A percentile compares a stretch with the other conserved stretches of the same genome.
Evolutionary conservation across 2,797 vertebrate species (phyloP).

Genomic region (Enteromius anoplus): DNA sequence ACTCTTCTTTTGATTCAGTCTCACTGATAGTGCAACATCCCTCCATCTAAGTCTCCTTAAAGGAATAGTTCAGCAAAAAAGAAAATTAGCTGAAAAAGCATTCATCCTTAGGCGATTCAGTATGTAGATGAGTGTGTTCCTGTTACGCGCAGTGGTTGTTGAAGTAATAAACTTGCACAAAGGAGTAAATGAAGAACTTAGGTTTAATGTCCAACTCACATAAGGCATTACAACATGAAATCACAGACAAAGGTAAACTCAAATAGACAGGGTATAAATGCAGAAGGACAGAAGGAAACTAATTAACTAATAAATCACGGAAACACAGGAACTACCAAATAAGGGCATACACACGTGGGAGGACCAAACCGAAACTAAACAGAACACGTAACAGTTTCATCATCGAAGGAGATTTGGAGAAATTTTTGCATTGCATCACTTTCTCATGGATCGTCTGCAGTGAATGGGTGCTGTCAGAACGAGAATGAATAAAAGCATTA

Average conservation of each 20-base stretch:
- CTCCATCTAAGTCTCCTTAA: conserved; percentile 1
- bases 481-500: neutral
- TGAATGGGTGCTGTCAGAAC: neutral
- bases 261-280: too few relatives aligned
- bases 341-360: too few relatives aligned
- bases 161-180: too few relatives aligned
- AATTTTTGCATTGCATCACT: neutral
- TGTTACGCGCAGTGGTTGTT: too few relatives aligned
- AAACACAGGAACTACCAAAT: too few relatives aligned
- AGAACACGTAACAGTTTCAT: neutral
- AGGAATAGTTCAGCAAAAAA: neutral
- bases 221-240: too few relatives aligned
- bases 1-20: conserved; percentile 47
- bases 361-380: too few relatives aligned
- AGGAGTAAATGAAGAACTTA: too few relatives aligned
- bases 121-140: neutral
- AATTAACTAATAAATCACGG: too few relatives aligned
- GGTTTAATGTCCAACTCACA: too few relatives aligned
- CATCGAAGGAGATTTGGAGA: neutral
- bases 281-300: too few relatives aligned
- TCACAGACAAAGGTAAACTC: too few relatives aligned
- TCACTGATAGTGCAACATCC: conserved; percentile 45
- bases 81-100: neutral
- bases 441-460: neutral
- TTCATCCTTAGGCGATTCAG: neutral